Evolutionary conservation across 2,797 vertebrate species (phyloP), one percentile per base, ranked within the genome.

Genomic region (Sciurus carolinensis): DNA sequence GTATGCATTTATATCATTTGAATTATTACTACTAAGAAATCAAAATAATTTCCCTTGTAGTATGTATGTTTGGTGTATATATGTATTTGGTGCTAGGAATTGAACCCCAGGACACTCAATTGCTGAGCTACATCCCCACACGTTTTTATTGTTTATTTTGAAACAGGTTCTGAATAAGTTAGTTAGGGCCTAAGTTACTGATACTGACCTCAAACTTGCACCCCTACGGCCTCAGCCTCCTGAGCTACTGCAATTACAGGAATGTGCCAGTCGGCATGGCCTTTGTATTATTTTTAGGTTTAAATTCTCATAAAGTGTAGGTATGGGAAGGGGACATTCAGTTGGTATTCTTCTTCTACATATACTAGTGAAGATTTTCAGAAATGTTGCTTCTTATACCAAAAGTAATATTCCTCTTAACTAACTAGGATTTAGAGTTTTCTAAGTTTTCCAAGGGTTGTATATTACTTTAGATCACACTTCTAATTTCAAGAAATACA

Each of bases 401-500:
- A 82, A 85, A 85, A 83, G 26, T 30, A 72, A 90, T 75, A 50
- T 0, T 75, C 5, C 39, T 84, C 8, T 96, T 76, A 59, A 14
- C 39, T n/a, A 83, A 69, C 6, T 73, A 71, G 57, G 87, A 66
- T 14, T 73, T 93, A 39, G 76, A 50, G 3, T 17, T 91, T 95
- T 57, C 57, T 89, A 59, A 95, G 73, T 42, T 71, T 59, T 7
- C 26, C 24, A 82, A n/a, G 50, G 50, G 44, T 85, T 88, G 66
- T 81, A 36, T 59, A 1, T 64, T 92, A 88, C 52, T 95, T 50
- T 71, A 83, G 52, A 24, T 86, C 0, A 47, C 44, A 12, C 5
- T 85, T 95, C 66, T 9, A 87, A 42, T 76, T 92, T 85, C 42
- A 24, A 92, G 39, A 89, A 82, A 80, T 86, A 81, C 14, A 39